Evolutionary conservation across 2,113 vertebrate genomes (phyloP), one percentile per base, ranked within the genome.

Genomic region (Labrus mixtus): DNA sequence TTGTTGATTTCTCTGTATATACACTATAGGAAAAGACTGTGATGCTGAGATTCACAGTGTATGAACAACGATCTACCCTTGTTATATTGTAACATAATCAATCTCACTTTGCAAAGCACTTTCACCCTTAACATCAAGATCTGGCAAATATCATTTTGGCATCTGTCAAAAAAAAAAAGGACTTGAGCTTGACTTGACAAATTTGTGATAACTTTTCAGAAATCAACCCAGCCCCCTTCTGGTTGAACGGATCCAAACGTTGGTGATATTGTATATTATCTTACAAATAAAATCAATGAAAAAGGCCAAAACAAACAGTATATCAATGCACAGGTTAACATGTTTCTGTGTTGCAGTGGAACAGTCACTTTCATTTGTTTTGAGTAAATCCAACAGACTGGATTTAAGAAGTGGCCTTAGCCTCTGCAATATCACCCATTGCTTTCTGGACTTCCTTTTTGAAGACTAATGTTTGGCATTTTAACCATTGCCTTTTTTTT

Each of bases 121-220:
- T 63, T 33, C 12, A 43, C 6, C 22, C 15, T 12, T 29, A 23
- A n/a, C n/a, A 53, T 56, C 12, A 55, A 33, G 12, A 12, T 29
- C n/a, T 22, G 51, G 25, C 16, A 65, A 46, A 83, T 79, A 46
- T 72, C 59, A 60, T 73, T 78, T 81, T 70, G 78, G 77, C 85
- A 80, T 61, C 56, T 70, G 8, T 59, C n/a, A n/a, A 53, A 60
- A 41, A 65, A 55, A 43, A 54, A 65, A 5, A 51, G 10, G 33
- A 74, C 20, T 55, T 2, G 2, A 78, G 10, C 7, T 37, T 37
- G 23, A 17, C 13, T 54, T 8, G 23, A 10, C 12, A 29, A 22
- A 43, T 48, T 1, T 50, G 13, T 29, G 5, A 37, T 25, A 9
- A 19, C 13, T 17, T 41, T 36, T 65, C n/a, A 15, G 16, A 58